Evolutionary conservation across 2,113 vertebrate genomes (phyloP).

Genomic region (Perca fluviatilis): DNA sequence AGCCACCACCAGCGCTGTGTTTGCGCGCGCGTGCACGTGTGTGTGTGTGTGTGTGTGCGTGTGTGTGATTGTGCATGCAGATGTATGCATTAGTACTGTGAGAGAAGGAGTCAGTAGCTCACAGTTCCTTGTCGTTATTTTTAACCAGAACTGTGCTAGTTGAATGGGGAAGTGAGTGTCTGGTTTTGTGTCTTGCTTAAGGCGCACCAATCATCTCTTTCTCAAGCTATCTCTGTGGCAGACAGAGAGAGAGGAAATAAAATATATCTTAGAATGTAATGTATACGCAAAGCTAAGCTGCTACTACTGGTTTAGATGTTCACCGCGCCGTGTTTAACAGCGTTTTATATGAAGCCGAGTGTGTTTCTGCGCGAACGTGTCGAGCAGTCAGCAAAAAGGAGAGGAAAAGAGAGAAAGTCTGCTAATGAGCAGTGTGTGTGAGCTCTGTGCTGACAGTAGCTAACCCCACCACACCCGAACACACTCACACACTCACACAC

Average conservation of each 20-base stretch:
- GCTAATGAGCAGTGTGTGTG: conserved; percentile 79
- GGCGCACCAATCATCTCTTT: conserved; percentile 51
- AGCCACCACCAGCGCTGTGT: conserved; percentile 68
- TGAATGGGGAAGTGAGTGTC: conserved; percentile 72
- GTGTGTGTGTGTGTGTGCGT: conserved; percentile 51
- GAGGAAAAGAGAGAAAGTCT: conserved; percentile 66
- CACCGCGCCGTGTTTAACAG: conserved; percentile 45
- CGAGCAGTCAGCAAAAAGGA: conserved; percentile 42
- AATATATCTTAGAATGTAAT: conserved; percentile 48
- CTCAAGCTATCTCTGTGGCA: conserved; percentile 20
- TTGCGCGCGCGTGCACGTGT: conserved; percentile 35
- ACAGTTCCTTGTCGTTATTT: conserved; percentile 75
- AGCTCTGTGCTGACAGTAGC: conserved; percentile 67
- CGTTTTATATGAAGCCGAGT: conserved; percentile 42
- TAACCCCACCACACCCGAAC: conserved; percentile 57
- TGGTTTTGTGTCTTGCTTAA: conserved; percentile 61
- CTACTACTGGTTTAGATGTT: conserved; percentile 51
- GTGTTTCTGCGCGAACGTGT: conserved; percentile 43
- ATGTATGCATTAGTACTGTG: conserved; percentile 64
- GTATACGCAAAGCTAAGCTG: background rate
- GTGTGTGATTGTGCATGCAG: conserved; percentile 45
- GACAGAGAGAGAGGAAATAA: conserved; percentile 33
- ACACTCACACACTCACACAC: conserved; percentile 58
- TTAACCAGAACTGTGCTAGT: conserved; percentile 67
- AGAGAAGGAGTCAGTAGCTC: conserved; percentile 65